A percentile compares a stretch with the other conserved stretches of the same genome.
Evolutionary conservation across 1,140 invertebrate species (phyloP).

Genomic region (Lysiphlebus fabarum): DNA sequence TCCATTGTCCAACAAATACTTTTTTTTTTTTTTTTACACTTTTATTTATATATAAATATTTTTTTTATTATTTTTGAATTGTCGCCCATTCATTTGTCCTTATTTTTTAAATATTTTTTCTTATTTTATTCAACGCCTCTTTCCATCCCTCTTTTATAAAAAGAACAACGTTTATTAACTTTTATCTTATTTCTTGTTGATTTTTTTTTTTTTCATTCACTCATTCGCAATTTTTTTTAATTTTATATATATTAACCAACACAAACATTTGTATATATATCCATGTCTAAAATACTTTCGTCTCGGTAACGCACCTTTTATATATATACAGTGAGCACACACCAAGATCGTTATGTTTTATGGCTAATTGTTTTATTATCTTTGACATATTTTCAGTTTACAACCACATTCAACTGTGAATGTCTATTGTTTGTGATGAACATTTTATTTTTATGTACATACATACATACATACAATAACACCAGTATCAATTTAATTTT

Average conservation of each 20-base stretch:
- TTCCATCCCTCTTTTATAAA: no score
- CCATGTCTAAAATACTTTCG: constrained; percentile 6
- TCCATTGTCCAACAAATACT: constrained; percentile 13
- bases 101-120: constrained; percentile 3
- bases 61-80: no score
- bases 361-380: constrained; percentile 59
- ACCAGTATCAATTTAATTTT: no score
- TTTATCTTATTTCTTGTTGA: not conserved
- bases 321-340: constrained; percentile 39
- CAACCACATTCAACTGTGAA: constrained; percentile 37
- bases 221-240: constrained; percentile 1
- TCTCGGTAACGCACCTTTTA: constrained; percentile 23
- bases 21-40: not conserved
- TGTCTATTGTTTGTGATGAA: not conserved
- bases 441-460: no score
- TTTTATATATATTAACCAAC: not conserved
- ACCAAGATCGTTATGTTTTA: constrained; percentile 57
- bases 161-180: no score
- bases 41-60: no score
- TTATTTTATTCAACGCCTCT: not conserved
- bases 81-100: not conserved
- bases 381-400: constrained; percentile 59
- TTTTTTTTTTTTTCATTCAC: constrained; percentile 2
- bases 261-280: not conserved
- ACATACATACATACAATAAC: no score